Evolutionary conservation across 1,140 invertebrate species (phyloP).

Genomic region (Drosophila cardini): DNA sequence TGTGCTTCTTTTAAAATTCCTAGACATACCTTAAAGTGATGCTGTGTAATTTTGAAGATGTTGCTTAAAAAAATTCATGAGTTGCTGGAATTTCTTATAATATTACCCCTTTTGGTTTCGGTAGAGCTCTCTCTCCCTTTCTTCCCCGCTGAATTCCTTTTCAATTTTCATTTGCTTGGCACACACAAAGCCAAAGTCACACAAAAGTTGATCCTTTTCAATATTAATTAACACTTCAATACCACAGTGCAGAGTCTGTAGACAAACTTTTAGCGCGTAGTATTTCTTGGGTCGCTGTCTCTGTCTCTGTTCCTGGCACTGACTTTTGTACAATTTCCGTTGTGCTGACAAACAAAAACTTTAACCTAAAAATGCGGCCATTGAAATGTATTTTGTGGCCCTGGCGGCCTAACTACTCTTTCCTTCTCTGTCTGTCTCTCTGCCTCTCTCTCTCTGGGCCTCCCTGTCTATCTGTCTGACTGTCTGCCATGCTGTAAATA

Average conservation of each 20-base stretch:
- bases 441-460: background rate
- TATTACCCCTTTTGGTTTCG: slow-evolving; percentile 15
- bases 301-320: slow-evolving; percentile 42
- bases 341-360: slow-evolving; percentile 63
- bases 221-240: slow-evolving; percentile 84
- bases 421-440: slow-evolving; percentile 7
- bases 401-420: background rate
- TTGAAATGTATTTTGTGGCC: slow-evolving; percentile 48
- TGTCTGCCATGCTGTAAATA: slow-evolving; percentile 54
- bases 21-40: slow-evolving; percentile 9
- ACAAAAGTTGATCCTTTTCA: slow-evolving; percentile 83
- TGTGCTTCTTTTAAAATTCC: background rate
- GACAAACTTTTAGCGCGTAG: slow-evolving; percentile 69
- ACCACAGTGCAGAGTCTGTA: slow-evolving; percentile 61
- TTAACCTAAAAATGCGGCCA: slow-evolving; percentile 73
- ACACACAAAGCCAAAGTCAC: slow-evolving; percentile 61
- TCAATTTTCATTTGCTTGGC: slow-evolving; percentile 61
- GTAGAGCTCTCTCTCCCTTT: background rate
- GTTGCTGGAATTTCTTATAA: slow-evolving; percentile 17
- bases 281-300: slow-evolving; percentile 34
- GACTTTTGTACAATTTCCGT: slow-evolving; percentile 74
- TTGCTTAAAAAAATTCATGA: slow-evolving; percentile 20
- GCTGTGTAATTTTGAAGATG: background rate
- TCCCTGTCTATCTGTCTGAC: background rate
- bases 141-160: slow-evolving; percentile 50